Evolutionary conservation across 2,888 invertebrate genomes (phyloP).

Genomic region (Pseudococcus viburni): DNA sequence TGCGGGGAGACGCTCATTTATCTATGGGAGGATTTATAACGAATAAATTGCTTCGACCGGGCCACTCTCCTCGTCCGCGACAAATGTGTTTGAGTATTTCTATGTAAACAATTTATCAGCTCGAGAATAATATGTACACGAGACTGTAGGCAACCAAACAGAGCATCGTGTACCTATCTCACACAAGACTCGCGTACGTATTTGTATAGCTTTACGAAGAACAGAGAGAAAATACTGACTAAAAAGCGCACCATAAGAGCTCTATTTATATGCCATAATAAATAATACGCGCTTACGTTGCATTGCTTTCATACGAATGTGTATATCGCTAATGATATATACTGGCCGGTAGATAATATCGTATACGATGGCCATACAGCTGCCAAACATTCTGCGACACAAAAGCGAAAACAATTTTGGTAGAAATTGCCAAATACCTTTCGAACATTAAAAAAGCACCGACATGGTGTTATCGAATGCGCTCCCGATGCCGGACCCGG

Average conservation of each 20-base stretch:
- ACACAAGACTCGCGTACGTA: too few relatives aligned
- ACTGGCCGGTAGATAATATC: constrained; percentile 28
- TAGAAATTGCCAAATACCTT: constrained; percentile 47
- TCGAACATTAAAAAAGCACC: constrained; percentile 37
- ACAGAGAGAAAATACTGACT: too few relatives aligned
- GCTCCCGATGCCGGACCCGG: background rate
- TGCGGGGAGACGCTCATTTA: background rate
- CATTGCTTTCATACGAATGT: background rate
- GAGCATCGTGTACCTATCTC: background rate
- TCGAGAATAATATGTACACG: background rate
- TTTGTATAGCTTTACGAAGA: too few relatives aligned
- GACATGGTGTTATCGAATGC: background rate
- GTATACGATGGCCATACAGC: background rate
- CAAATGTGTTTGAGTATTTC: background rate
- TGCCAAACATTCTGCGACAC: constrained; percentile 38
- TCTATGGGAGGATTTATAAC: background rate
- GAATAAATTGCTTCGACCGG: background rate
- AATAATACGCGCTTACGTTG: constrained; percentile 19
- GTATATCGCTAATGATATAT: background rate
- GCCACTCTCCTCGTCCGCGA: background rate
- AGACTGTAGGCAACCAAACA: background rate
- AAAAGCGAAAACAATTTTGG: constrained; percentile 34
- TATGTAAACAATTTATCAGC: constrained; percentile 4
- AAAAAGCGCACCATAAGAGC: too few relatives aligned
- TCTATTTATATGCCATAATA: background rate